A percentile compares a stretch with the other conserved stretches of the same genome.
Evolutionary conservation across 2,888 invertebrate genomes (phyloP).

Genomic region (Drosophila ustulata): DNA sequence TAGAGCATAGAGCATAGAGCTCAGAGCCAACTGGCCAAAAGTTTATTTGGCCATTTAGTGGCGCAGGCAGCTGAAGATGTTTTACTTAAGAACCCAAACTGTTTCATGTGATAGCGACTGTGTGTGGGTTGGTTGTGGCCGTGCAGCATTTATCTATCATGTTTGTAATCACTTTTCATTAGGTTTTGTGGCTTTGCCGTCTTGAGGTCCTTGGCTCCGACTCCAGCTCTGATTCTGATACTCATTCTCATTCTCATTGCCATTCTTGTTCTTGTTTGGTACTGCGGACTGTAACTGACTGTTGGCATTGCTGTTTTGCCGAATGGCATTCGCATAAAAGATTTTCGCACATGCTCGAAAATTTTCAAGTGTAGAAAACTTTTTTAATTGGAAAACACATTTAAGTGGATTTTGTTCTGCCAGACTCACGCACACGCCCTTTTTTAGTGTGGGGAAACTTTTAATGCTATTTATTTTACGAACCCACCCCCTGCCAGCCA

Average conservation of each 20-base stretch:
- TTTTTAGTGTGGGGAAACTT: constrained; percentile 56
- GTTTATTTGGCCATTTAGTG: constrained; percentile 82
- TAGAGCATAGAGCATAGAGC: constrained; percentile 25
- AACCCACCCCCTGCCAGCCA: not conserved
- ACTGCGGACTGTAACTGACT: constrained; percentile 29
- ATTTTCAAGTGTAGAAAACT: constrained; percentile 79
- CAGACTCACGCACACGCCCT: constrained; percentile 21
- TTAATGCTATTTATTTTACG: constrained; percentile 73
- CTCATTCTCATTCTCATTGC: constrained; percentile 7
- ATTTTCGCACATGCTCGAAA: constrained; percentile 80
- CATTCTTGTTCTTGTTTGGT: constrained; percentile 1
- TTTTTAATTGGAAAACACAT: constrained; percentile 82
- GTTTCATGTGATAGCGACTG: constrained; percentile 21
- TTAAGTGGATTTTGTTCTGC: constrained; percentile 74
- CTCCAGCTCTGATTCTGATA: constrained; percentile 5
- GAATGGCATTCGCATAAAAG: constrained; percentile 80
- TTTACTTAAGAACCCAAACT: constrained; percentile 64
- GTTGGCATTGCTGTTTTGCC: constrained; percentile 53
- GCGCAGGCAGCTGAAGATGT: constrained; percentile 57
- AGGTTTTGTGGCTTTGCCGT: constrained; percentile 68
- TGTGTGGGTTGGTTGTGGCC: constrained; percentile 27
- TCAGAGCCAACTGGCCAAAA: constrained; percentile 62
- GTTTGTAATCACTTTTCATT: constrained; percentile 81
- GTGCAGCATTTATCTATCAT: constrained; percentile 76
- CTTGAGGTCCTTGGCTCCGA: constrained; percentile 20